Evolutionary conservation across 1,140 invertebrate species (phyloP).

Genomic region (Triops longicaudatus): DNA sequence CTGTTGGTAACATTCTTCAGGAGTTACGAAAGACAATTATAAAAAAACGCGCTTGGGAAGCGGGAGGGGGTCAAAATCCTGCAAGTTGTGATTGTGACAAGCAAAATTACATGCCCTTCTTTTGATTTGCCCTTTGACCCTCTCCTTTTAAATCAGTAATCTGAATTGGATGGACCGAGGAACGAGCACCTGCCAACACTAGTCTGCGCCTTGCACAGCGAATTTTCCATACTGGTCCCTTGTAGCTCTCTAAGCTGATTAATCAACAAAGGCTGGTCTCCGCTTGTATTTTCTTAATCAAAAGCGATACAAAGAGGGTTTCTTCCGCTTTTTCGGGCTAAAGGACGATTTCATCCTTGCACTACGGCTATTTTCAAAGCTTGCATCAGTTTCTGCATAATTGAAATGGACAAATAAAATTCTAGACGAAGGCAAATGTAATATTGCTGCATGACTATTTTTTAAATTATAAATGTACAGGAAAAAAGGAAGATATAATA

Average conservation of each 20-base stretch:
- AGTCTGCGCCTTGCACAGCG: neutral
- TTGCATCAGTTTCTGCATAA: too few relatives aligned
- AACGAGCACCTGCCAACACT: neutral
- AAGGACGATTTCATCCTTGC: too few relatives aligned
- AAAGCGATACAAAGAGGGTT: too few relatives aligned
- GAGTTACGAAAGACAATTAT: neutral
- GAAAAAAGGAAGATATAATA: too few relatives aligned
- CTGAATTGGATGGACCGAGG: neutral
- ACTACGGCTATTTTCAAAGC: too few relatives aligned
- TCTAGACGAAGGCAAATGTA: too few relatives aligned
- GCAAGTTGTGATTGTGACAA: conserved; percentile 7
- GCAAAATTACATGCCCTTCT: conserved; percentile 1
- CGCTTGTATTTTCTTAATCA: too few relatives aligned
- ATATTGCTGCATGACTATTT: too few relatives aligned
- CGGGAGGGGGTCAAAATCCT: neutral
- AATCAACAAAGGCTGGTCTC: neutral
- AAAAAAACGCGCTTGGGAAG: neutral
- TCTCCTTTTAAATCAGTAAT: neutral
- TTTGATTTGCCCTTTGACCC: conserved; percentile 7
- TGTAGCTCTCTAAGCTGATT: neutral
- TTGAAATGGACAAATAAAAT: too few relatives aligned
- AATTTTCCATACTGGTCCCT: neutral
- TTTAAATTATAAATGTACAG: too few relatives aligned
- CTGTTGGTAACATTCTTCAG: neutral
- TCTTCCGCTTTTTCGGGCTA: too few relatives aligned